Evolutionary conservation across 2,888 invertebrate species (phyloP).

Genomic region (Balanococcus diminutus): DNA sequence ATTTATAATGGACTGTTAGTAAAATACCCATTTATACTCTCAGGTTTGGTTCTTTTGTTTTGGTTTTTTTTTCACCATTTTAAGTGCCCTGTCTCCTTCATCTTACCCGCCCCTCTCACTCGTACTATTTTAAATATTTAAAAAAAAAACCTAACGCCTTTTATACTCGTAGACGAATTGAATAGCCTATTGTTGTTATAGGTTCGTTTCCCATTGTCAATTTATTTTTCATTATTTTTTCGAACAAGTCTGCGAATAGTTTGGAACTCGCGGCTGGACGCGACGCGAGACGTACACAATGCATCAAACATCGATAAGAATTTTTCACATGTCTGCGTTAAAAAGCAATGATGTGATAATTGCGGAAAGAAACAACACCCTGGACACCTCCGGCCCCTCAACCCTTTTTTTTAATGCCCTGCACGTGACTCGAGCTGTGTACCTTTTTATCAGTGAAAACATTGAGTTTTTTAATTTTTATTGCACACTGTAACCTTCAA

Average conservation of each 20-base stretch:
- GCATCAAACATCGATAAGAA: background rate
- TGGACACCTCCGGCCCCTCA: background rate
- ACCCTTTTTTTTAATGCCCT: background rate
- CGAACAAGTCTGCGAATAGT: background rate
- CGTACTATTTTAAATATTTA: background rate
- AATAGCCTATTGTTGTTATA: background rate
- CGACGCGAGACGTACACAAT: too few relatives aligned
- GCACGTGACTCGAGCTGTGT: background rate
- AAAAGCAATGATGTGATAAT: background rate
- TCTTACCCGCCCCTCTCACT: background rate
- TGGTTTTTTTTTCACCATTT: background rate
- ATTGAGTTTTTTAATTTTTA: too few relatives aligned
- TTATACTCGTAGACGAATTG: background rate
- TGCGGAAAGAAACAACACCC: background rate
- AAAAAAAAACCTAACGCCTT: background rate
- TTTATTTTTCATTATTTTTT: background rate
- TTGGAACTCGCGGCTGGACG: background rate
- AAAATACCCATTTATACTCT: background rate
- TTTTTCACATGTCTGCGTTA: background rate
- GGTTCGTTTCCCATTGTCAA: background rate
- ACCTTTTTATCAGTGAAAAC: background rate
- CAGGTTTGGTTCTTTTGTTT: background rate
- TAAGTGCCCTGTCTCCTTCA: background rate
- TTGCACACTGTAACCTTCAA: too few relatives aligned
- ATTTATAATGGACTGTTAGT: background rate